Percentiles rank a stretch among this genome's conserved stretches.
phyloP scores from a whole-genome alignment of 1,140 invertebrate genomes.

The Penaeus indicus region DNA sequence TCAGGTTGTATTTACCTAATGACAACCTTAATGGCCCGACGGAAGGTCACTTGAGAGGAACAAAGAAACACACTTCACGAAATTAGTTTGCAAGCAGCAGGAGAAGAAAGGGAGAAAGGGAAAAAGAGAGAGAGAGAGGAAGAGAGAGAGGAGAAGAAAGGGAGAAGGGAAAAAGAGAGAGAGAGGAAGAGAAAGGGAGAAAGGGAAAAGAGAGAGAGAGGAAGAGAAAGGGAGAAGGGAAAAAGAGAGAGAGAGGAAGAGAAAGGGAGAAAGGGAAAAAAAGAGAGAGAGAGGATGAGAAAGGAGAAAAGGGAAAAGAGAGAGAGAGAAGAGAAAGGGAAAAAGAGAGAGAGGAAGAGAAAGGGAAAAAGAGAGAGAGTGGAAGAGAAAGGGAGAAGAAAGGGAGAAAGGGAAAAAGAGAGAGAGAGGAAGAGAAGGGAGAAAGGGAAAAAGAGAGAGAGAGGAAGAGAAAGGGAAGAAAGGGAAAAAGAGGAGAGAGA shows the following conservation, averaged over 20 bases:
- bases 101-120: not conserved
- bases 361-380: slow-evolving; percentile 4
- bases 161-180: not conserved
- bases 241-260: not conserved
- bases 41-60: too few relatives aligned
- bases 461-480: not conserved
- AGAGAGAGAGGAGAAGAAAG: not conserved
- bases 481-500: not conserved
- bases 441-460: not conserved
- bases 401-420: not conserved
- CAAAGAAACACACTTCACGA: not conserved
- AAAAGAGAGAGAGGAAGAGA: not conserved
- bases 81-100: not conserved
- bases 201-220: not conserved
- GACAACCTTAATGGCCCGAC: not conserved
- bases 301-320: not conserved
- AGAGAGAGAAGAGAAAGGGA: not conserved
- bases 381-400: slow-evolving; percentile 3
- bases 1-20: not conserved
- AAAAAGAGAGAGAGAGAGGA: not conserved
- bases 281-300: not conserved
- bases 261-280: not conserved
- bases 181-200: not conserved
- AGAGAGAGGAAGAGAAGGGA: not conserved
- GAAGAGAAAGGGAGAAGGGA: not conserved